Conservation (phyloP, 2,113 vertebrate genomes). For the Myodes glareolus region DNA sequence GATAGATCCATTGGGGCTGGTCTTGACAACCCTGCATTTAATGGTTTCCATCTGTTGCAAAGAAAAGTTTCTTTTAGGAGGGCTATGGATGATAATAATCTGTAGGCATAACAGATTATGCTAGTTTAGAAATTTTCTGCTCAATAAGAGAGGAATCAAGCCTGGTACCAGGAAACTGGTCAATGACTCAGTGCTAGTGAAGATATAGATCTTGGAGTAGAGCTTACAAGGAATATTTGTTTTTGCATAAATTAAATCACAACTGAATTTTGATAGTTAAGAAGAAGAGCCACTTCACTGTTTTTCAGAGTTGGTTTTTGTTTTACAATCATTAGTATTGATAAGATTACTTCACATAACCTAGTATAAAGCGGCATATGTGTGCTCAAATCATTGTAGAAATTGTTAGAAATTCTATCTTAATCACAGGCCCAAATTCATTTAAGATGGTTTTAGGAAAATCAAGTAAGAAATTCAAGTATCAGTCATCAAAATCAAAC, state of each 20-base stretch:
- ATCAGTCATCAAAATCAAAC: neutral
- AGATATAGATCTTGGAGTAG: neutral
- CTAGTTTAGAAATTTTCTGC: neutral
- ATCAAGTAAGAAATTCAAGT: neutral
- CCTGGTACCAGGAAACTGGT: neutral
- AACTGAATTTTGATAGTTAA: neutral
- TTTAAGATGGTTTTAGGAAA: neutral
- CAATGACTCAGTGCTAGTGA: neutral
- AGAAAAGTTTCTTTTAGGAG: neutral
- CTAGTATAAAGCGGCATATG: neutral
- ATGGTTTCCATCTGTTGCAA: neutral
- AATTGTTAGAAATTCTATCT: too few relatives aligned
- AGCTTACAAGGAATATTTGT: neutral
- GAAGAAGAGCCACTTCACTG: neutral
- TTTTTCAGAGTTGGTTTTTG: neutral
- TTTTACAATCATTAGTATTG: neutral
- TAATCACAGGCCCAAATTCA: neutral
- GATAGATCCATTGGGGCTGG: neutral
- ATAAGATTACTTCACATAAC: neutral
- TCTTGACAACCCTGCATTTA: neutral
- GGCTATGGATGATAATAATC: too few relatives aligned
- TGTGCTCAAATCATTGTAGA: neutral
- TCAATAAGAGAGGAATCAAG: neutral
- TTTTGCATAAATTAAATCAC: neutral
- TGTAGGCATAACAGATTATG: neutral